These are phyloP conservation scores for Babylonia areolata DNA, from an alignment of 1,140 invertebrate genomes.

Conservation along the genomic window DNA sequence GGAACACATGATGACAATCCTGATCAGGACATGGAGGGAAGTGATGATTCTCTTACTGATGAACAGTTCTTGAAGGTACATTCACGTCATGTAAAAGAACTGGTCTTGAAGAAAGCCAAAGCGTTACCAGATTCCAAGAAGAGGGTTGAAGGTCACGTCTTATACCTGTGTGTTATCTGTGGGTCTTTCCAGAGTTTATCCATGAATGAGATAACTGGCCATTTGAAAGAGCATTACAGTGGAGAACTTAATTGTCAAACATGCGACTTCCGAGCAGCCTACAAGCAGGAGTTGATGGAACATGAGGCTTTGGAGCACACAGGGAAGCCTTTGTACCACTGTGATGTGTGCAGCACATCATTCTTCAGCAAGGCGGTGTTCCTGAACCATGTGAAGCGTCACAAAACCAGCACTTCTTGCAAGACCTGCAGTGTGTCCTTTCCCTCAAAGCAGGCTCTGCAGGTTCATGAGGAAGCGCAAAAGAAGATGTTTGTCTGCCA, in stretches of 20 bases:
- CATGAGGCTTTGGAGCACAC: constrained; percentile 33
- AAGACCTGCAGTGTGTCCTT: not conserved
- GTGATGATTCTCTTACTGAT: not conserved
- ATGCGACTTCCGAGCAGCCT: not conserved
- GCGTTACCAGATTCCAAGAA: not conserved
- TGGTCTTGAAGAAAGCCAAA: not conserved
- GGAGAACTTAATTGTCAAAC: not conserved
- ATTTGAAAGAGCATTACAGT: not conserved
- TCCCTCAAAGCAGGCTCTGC: not conserved
- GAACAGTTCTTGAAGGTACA: not conserved
- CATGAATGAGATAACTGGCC: not conserved
- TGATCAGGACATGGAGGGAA: not conserved
- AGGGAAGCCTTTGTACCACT: constrained; percentile 29
- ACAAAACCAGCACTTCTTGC: not conserved
- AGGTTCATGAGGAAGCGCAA: not conserved
- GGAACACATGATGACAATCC: no score
- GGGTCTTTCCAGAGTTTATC: constrained; percentile 14
- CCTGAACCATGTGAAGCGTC: constrained; percentile 14
- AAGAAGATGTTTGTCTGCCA: not conserved
- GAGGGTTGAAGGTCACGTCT: not conserved
- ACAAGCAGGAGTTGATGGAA: constrained; percentile 15
- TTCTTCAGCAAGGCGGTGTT: constrained; percentile 28
- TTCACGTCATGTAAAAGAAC: not conserved
- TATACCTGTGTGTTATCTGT: constrained; percentile 13
- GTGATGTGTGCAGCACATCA: not conserved